Conservation (phyloP, 2,797 vertebrate species). For the Pangasius krempfi region DNA sequence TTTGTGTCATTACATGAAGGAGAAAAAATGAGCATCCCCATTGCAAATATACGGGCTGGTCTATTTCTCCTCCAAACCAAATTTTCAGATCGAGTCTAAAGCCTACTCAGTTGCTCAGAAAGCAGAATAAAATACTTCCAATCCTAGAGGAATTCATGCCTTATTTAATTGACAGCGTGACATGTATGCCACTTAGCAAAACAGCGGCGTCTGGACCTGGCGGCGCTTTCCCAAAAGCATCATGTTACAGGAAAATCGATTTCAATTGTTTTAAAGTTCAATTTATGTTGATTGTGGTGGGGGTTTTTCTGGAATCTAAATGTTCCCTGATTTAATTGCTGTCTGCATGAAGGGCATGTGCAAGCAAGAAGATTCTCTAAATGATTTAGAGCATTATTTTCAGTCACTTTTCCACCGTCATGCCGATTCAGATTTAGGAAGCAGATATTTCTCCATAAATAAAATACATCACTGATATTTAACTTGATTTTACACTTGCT, state of each 20-base stretch:
- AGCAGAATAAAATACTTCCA: slow-evolving; percentile 7
- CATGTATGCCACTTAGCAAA: neutral
- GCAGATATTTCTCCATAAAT: neutral
- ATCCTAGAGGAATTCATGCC: neutral
- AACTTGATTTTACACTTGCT: neutral
- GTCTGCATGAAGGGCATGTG: slow-evolving; percentile 22
- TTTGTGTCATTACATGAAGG: neutral
- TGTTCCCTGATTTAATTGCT: slow-evolving; percentile 24
- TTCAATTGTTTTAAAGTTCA: slow-evolving; percentile 7
- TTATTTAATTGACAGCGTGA: slow-evolving; percentile 7
- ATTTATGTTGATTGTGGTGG: slow-evolving; percentile 13
- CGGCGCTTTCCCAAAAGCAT: neutral
- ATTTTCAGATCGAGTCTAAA: neutral
- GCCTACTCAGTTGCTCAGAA: neutral
- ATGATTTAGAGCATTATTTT: slow-evolving; percentile 21
- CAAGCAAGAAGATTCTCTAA: slow-evolving; percentile 5
- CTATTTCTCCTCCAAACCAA: neutral
- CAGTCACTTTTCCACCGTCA: neutral
- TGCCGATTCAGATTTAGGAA: neutral
- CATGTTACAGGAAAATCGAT: slow-evolving; percentile 20
- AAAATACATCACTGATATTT: neutral
- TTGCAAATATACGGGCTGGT: neutral
- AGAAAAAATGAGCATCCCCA: neutral
- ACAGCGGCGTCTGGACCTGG: neutral
- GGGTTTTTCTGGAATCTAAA: neutral